Conservation (phyloP, 2,113 vertebrate genomes). For the Microcebus tavaratra region DNA sequence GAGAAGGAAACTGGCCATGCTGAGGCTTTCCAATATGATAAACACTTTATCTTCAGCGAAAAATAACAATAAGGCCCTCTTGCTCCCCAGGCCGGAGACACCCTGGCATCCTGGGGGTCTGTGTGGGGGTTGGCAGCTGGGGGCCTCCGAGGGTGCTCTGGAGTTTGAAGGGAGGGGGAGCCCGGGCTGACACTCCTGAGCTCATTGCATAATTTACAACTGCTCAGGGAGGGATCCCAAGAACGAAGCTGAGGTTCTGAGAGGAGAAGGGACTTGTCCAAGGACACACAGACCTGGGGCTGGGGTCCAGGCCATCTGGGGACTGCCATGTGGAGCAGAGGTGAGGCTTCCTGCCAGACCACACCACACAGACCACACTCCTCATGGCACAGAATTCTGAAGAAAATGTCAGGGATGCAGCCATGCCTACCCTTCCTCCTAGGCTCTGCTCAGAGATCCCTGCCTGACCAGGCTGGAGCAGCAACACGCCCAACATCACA, state of each 20-base stretch:
- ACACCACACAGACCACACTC: neutral
- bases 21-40: neutral
- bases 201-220: neutral
- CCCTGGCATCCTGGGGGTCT: neutral
- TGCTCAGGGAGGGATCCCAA: neutral
- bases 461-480: neutral
- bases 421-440: rapidly evolving
- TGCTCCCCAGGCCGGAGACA: neutral
- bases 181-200: neutral
- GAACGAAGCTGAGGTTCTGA: neutral
- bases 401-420: too few relatives aligned
- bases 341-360: neutral
- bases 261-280: too few relatives aligned
- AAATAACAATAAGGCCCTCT: neutral
- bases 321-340: rapidly evolving
- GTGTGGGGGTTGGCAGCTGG: neutral
- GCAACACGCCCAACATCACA: rapidly evolving
- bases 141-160: neutral
- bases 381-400: neutral
- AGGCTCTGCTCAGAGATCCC: neutral
- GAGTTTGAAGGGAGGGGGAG: neutral
- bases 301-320: neutral
- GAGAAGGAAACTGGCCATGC: neutral
- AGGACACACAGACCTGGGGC: neutral
- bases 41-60: neutral